Percentiles rank a stretch among this genome's conserved stretches.
Evolutionary conservation across 1,140 invertebrate genomes (phyloP).

Genomic region (Papilio dardanus): DNA sequence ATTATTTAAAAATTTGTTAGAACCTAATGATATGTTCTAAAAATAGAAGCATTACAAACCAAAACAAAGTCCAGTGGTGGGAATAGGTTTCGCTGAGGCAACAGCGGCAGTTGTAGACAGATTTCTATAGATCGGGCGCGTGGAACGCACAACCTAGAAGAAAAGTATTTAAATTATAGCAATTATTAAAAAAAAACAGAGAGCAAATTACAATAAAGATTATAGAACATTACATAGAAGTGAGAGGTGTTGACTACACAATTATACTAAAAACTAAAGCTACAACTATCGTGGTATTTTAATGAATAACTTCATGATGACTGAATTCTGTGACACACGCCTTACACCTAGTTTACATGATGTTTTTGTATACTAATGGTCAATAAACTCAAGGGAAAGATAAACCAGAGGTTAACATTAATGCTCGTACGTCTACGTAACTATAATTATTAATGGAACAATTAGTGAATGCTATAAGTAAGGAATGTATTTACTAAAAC

Average conservation of each 20-base stretch:
- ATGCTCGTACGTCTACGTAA: neutral
- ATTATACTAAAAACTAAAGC: too few species aligned
- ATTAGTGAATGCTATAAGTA: neutral
- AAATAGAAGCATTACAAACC: conserved; percentile 49
- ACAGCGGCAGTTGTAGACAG: conserved; percentile 54
- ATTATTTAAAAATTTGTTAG: neutral
- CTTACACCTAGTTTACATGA: too few species aligned
- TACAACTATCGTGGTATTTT: too few species aligned
- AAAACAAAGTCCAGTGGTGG: conserved; percentile 61
- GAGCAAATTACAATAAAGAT: too few species aligned
- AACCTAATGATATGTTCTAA: neutral
- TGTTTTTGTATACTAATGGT: neutral
- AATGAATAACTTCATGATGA: too few species aligned
- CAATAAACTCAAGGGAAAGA: neutral
- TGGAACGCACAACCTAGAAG: conserved; percentile 56
- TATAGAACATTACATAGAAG: too few species aligned
- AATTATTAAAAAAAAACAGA: neutral
- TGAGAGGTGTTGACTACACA: too few species aligned
- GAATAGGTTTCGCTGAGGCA: conserved; percentile 56
- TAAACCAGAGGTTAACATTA: neutral
- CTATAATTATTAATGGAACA: neutral
- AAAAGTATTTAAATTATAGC: conserved; percentile 16
- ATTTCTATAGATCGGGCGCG: conserved; percentile 56
- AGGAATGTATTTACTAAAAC: neutral
- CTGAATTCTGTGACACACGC: too few species aligned